Evolutionary conservation across 2,888 invertebrate genomes (phyloP), one percentile per base, ranked within the genome.

Genomic region (Lepetodrilus schrolli): DNA sequence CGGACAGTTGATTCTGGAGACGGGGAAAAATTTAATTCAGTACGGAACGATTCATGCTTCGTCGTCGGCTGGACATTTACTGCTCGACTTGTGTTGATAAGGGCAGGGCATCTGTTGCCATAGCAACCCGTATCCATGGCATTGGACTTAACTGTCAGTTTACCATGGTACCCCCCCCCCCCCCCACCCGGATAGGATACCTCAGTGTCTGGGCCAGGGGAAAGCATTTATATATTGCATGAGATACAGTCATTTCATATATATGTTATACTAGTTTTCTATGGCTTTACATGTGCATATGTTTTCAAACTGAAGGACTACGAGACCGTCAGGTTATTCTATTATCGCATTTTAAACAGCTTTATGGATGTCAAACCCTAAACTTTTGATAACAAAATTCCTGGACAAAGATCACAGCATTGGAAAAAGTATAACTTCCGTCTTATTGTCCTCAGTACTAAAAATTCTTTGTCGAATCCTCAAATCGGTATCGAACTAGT

Each of bases 251-350:
- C 34, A 23, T 30, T 30, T 58, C 30, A 17, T 58, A 58, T n/a
- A n/a, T 58, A 58, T 30, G 58, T 58, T 58, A n/a, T 58, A 58
- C 30, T 58, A 58, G 58, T 30, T 34, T 58, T 30, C 34, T 58
- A 58, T 58, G 58, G 58, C 58, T 58, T 58, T 58, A 58, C 34
- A 34, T 58, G 58, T 58, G 17, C 34, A 17, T 58, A 30, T 58
- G 21, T 47, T 58, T 26, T 58, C 26, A 13, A 30, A 30, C 30
- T 13, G 17, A 0, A 30, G 34, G 17, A 17, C 8, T 30, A 7
- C 10, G 7, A 38, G 10, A 38, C 50, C 23, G 34, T 7, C n/a
- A 58, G 34, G 13, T n/a, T 48, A 30, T 30, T 23, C 26, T 26
- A n/a, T 10, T 30, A 4, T 30, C 13, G 30, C 58, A 21, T 58